Conservation (phyloP, 2,888 invertebrate species). For the Drosophila prolongata region DNA sequence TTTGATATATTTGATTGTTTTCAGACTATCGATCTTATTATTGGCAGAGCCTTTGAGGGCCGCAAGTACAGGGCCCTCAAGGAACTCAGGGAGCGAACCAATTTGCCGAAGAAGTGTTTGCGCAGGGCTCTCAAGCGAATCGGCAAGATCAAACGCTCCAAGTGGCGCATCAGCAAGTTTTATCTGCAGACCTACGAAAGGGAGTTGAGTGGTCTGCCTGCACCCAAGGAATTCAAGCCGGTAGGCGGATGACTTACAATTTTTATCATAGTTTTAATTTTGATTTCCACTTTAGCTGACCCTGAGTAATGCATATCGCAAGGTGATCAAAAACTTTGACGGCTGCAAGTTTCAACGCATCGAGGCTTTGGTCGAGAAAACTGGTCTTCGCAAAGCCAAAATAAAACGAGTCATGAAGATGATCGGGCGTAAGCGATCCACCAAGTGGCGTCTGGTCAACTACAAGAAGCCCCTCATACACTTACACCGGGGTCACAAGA, state of each 20-base stretch:
- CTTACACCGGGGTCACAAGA: conserved; percentile 21
- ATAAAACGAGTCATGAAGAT: neutral
- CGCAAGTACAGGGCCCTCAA: conserved; percentile 25
- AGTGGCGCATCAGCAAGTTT: conserved; percentile 26
- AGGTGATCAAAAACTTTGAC: conserved; percentile 2
- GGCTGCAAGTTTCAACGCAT: conserved; percentile 18
- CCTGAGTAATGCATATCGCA: neutral
- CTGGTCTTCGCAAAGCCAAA: neutral
- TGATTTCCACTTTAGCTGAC: neutral
- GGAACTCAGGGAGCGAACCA: conserved; percentile 12
- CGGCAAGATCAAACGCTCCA: conserved; percentile 14
- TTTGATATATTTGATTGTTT: no score
- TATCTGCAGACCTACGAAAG: conserved; percentile 9
- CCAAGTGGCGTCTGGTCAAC: conserved; percentile 31
- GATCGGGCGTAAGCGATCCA: conserved; percentile 26
- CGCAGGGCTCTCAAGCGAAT: conserved; percentile 2
- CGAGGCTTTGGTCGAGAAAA: neutral
- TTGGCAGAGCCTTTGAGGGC: neutral
- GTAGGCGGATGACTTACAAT: neutral
- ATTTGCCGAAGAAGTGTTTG: neutral
- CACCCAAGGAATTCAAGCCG: neutral
- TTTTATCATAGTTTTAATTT: no score
- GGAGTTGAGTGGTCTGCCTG: neutral
- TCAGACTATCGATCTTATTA: no score
- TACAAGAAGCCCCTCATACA: conserved; percentile 20